Conservation (phyloP, 2,888 invertebrate genomes). For the Leucania comma region DNA sequence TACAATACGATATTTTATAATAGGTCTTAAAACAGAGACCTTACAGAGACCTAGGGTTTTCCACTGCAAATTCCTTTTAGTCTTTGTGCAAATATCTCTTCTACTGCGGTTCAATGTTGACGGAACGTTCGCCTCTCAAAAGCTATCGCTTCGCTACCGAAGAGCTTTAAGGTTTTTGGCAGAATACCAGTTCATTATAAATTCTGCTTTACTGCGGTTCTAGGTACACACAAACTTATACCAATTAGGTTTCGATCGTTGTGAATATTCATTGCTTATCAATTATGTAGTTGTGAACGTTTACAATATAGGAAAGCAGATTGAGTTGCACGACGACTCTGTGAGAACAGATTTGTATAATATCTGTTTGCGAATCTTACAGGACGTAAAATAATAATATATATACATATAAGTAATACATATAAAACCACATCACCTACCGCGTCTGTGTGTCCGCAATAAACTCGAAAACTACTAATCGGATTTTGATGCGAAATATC, state of each 20-base stretch:
- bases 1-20: too few relatives aligned
- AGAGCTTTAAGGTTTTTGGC: constrained; percentile 6
- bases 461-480: neutral
- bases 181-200: constrained; percentile 9
- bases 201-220: constrained; percentile 20
- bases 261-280: constrained; percentile 31
- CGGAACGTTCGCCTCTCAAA: neutral
- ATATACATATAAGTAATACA: too few relatives aligned
- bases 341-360: neutral
- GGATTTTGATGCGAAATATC: neutral
- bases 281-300: neutral
- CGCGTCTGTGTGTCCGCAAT: neutral
- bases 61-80: neutral
- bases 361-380: neutral
- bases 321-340: neutral
- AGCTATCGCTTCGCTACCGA: constrained; percentile 5
- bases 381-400: too few relatives aligned
- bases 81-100: neutral
- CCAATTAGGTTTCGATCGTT: constrained; percentile 14
- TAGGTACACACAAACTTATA: neutral
- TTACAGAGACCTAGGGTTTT: too few relatives aligned
- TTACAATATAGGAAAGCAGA: neutral
- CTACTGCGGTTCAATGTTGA: neutral
- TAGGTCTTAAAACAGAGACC: too few relatives aligned
- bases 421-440: too few relatives aligned